Base-by-base conservation (phyloP, 2,113 vertebrate genomes). In the Pimephales promelas region DNA sequence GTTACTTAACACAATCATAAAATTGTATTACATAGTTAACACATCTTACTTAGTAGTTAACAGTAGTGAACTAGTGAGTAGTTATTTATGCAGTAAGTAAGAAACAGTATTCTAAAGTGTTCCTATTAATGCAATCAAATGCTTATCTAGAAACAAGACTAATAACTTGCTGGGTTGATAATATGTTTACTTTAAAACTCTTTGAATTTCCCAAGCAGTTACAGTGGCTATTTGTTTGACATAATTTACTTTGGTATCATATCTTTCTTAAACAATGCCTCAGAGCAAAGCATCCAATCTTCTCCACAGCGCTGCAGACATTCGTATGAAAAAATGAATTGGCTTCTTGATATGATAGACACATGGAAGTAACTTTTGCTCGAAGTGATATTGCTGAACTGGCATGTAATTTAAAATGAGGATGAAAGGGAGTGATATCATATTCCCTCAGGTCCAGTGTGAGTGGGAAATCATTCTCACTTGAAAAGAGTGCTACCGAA, bases 321-420 rank as follows among this genome's bases (percentile, higher is more conserved):
- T 61, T 78, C 34, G 26, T 43, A 78, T 62, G 76, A 36, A 28
- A 10, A 82, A 74, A 24, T 71, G 1, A 82, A 61, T 26, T 45
- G 56, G 56, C 14, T 82, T 82, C 24, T n/a, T 80, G 64, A 61
- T 70, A 56, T 81, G 77, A 74, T 79, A 59, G 71, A 75, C 43
- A 74, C 56, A 75, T 47, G 54, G 45, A 54, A 66, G 9, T 36
- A 26, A 24, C 34, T 47, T 68, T 47, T 28, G 22, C 3, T 62
- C 45, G 52, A 52, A 74, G 10, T 52, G 28, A 52, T 86, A 26
- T 85, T 1, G 16, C 49, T 74, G 64, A 49, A 49, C n/a, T 80
- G 54, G 78, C 71, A 66, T 83, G 82, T 56, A 54, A 26, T 78
- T 26, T 18, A 81, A 9, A 70, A 78, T 13, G 10, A 80, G 54